phyloP scores from a whole-genome alignment of 2,113 vertebrate species.

The Saimiri boliviensis region DNA sequence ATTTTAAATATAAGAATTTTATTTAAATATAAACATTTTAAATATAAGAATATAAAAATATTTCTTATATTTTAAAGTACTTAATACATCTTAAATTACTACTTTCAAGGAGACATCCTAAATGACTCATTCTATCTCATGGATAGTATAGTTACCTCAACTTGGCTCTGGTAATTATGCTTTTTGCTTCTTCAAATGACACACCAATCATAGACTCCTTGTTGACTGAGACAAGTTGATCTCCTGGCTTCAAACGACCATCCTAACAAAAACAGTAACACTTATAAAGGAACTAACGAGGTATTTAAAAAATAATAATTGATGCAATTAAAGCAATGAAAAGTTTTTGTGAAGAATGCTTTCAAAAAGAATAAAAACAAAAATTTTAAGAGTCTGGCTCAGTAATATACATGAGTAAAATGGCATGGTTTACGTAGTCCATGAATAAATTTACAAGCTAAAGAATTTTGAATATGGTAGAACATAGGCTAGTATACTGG shows the following conservation, averaged over 20 bases:
- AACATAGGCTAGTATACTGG: not conserved
- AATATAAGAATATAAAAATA: too few species aligned
- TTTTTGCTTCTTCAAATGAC: slow-evolving; percentile 93
- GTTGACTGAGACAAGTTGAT: slow-evolving; percentile 96
- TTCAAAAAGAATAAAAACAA: not conserved
- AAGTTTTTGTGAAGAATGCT: not conserved
- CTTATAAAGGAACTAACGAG: not conserved
- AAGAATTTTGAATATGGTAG: not conserved
- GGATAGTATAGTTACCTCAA: slow-evolving; percentile 85
- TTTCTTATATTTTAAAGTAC: not conserved
- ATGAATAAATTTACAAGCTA: not conserved
- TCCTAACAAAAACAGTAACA: slow-evolving; percentile 85
- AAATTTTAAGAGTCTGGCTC: not conserved
- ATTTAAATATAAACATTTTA: too few species aligned
- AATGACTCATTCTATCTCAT: slow-evolving; percentile 1
- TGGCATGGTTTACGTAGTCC: not conserved
- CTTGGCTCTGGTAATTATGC: slow-evolving; percentile 89
- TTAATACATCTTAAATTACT: not conserved
- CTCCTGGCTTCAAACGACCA: slow-evolving; percentile 92
- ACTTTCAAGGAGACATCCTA: slow-evolving; percentile 21
- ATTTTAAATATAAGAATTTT: too few species aligned
- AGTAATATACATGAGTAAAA: not conserved
- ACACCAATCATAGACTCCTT: slow-evolving; percentile 95
- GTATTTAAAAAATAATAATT: not conserved
- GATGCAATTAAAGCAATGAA: not conserved